Evolutionary conservation across 2,113 vertebrate species (phyloP).

Genomic region (Hemiprocne comata): DNA sequence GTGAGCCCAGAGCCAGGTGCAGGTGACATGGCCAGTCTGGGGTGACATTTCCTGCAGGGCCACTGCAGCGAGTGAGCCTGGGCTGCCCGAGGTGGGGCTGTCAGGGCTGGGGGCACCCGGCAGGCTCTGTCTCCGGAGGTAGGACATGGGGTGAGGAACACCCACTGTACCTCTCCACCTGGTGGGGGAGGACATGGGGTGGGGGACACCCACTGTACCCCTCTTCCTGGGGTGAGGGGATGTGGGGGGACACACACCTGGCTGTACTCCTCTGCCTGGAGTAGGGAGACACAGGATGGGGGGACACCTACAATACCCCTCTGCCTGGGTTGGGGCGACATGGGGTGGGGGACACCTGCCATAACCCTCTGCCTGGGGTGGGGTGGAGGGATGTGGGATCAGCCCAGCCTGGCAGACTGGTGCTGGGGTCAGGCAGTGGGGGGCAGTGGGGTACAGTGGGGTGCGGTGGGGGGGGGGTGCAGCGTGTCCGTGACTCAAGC

Average conservation of each 20-base stretch:
- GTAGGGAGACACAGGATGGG: no score
- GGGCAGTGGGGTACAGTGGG: not conserved
- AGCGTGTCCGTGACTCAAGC: constrained; percentile 74
- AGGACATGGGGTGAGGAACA: not conserved
- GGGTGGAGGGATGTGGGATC: not conserved
- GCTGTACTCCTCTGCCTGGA: no score
- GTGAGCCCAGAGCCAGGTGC: not conserved
- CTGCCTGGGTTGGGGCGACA: no score
- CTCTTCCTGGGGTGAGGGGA: not conserved
- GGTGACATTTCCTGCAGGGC: not conserved
- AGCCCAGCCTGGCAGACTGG: not conserved
- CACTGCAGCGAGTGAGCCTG: not conserved
- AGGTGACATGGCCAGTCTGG: not conserved
- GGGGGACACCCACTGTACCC: no score
- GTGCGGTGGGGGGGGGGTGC: constrained; percentile 4
- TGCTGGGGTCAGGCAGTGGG: not conserved
- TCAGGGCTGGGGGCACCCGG: not conserved
- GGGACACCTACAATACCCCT: no score
- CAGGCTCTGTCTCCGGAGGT: no score
- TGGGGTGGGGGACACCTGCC: no score
- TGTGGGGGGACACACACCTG: not conserved
- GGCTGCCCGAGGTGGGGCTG: not conserved
- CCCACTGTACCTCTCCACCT: no score
- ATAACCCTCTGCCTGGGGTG: not conserved
- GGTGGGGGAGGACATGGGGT: no score